phyloP scores from a whole-genome alignment of 2,888 invertebrate genomes.

The Phrixothrix hirtus region DNA sequence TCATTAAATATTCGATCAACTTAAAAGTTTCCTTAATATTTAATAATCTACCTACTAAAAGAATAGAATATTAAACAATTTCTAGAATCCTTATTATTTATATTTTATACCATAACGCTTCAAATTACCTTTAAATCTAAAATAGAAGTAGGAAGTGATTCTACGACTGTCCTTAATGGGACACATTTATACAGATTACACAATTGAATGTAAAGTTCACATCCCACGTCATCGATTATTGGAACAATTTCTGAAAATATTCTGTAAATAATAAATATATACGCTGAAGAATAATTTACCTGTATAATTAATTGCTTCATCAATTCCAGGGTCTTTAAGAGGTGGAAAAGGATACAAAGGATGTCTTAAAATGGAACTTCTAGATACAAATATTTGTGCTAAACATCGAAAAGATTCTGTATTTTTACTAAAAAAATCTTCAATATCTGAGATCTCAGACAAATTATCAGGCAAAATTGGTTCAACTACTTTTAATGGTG shows the following conservation, averaged over 20 bases:
- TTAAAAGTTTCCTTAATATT: not conserved
- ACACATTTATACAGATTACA: slow-evolving; percentile 52
- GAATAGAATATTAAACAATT: not conserved
- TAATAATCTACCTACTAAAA: not conserved
- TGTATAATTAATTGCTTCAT: slow-evolving; percentile 47
- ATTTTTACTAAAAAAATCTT: slow-evolving; percentile 44
- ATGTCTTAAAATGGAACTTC: slow-evolving; percentile 57
- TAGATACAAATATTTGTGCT: slow-evolving; percentile 51
- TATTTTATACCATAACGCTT: too few relatives aligned
- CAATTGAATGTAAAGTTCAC: slow-evolving; percentile 47
- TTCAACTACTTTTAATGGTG: not conserved
- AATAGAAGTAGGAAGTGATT: slow-evolving; percentile 41
- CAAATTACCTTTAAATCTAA: slow-evolving; percentile 49
- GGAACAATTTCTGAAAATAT: slow-evolving; percentile 39
- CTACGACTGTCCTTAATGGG: slow-evolving; percentile 48
- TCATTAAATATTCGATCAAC: too few relatives aligned
- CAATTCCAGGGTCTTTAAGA: slow-evolving; percentile 52
- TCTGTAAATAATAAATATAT: slow-evolving; percentile 4
- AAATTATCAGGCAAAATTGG: not conserved
- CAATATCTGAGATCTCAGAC: slow-evolving; percentile 3
- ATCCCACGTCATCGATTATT: slow-evolving; percentile 45
- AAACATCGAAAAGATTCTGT: slow-evolving; percentile 52
- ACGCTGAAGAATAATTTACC: too few relatives aligned
- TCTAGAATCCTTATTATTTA: too few relatives aligned
- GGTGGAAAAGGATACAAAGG: slow-evolving; percentile 57